Evolutionary conservation across 2,888 invertebrate genomes (phyloP), one percentile per base, ranked within the genome.

Genomic region (Drosophila prostipennis): DNA sequence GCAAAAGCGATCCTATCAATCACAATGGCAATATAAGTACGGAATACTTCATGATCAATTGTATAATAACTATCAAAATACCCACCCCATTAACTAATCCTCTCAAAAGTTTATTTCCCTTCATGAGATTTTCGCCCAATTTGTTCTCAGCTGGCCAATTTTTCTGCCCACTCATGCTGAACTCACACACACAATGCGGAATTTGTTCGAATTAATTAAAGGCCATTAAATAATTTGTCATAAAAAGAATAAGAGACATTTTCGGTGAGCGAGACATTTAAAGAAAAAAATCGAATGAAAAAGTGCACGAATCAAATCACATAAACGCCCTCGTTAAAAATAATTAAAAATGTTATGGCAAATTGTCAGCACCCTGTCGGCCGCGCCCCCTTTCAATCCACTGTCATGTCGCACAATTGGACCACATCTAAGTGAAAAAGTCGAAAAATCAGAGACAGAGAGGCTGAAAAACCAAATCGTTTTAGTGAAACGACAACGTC

Each of bases 211-310:
- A 71, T 84, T 84, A 84, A 84, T 81, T 87, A 71, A 75, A 78
- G 53, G 79, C 87, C 77, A 87, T 87, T 82, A 87, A 87, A 79
- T 77, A 83, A 81, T 79, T 87, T 87, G 82, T 87, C 82, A 79
- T 70, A 52, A 67, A 80, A 52, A 71, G 68, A 81, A 84, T 76
- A 45, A 76, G 70, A 64, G 65, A 61, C 72, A 69, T 55, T 61
- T 73, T 73, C 56, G 51, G 45, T 78, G 34, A 53, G 26, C 65
- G 29, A 49, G 52, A 43, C 56, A 34, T 54, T 51, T 23, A 53
- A 51, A 37, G 26, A 32, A 45, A 29, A 42, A 42, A 46, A 46
- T 7, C 10, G 23, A 10, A 14, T 8, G 26, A 45, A 43, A 43
- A 45, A 71, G 43, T 42, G 8, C 42, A 53, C 58, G 26, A 57